These are phyloP conservation scores for Melanotaenia duboulayi DNA, from an alignment of 2,113 vertebrate species.

Conservation along the genomic window DNA sequence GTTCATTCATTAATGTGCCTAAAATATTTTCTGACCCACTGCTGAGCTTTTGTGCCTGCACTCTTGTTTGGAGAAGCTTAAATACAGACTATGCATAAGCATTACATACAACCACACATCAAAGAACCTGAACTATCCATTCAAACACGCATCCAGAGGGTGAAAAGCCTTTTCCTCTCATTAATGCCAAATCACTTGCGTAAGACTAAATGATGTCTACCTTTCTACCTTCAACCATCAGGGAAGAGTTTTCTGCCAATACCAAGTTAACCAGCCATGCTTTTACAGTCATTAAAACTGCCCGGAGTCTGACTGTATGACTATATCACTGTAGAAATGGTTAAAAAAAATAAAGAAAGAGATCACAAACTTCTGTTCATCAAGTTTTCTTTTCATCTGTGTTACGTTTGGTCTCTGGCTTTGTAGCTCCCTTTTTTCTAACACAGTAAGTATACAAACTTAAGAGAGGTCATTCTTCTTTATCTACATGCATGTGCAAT, in stretches of 20 bases:
- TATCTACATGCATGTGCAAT: background rate
- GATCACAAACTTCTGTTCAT: background rate
- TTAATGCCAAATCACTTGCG: background rate
- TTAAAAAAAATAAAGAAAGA: background rate
- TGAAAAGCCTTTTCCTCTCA: constrained; percentile 6
- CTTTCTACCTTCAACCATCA: background rate
- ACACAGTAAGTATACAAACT: background rate
- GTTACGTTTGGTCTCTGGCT: background rate
- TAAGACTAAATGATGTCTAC: background rate
- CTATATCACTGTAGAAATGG: background rate
- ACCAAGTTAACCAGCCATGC: background rate
- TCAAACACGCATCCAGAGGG: background rate
- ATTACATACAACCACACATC: background rate
- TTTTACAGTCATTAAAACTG: constrained; percentile 6
- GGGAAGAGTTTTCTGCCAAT: background rate
- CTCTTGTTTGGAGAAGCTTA: too few relatives aligned
- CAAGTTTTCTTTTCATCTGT: background rate
- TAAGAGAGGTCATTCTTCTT: background rate
- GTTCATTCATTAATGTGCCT: too few relatives aligned
- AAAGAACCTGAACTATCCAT: background rate
- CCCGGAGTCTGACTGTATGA: background rate
- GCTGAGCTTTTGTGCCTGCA: too few relatives aligned
- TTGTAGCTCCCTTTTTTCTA: too few relatives aligned
- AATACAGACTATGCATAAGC: background rate
- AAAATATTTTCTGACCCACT: too few relatives aligned